Evolutionary conservation across 2,888 invertebrate genomes (phyloP).

Genomic region (Drosophila borealis): DNA sequence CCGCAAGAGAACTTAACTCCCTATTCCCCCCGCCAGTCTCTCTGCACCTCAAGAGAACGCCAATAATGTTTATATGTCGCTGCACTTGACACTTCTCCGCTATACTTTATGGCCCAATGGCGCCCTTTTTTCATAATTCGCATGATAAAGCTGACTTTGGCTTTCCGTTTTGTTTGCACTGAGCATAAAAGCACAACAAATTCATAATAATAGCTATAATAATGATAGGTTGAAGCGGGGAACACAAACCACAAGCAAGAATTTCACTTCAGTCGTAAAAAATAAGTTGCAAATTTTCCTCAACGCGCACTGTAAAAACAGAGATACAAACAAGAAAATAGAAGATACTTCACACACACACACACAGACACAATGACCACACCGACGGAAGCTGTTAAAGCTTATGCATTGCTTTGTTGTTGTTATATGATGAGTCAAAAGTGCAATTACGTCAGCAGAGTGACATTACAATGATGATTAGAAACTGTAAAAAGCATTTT

Average conservation of each 20-base stretch:
- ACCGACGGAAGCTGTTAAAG: slow-evolving; percentile 66
- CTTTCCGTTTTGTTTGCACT: slow-evolving; percentile 55
- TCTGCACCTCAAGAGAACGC: slow-evolving; percentile 5
- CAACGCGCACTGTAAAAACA: slow-evolving; percentile 9
- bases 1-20: slow-evolving; percentile 40
- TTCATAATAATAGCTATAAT: slow-evolving; percentile 29
- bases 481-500: slow-evolving; percentile 61
- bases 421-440: slow-evolving; percentile 61
- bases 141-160: slow-evolving; percentile 34
- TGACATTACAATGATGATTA: slow-evolving; percentile 57
- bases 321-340: slow-evolving; percentile 19
- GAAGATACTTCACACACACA: slow-evolving; percentile 26
- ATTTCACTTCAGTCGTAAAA: slow-evolving; percentile 65
- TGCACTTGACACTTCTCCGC: slow-evolving; percentile 78
- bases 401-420: slow-evolving; percentile 45
- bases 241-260: slow-evolving; percentile 59
- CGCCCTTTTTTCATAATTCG: slow-evolving; percentile 60
- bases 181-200: slow-evolving; percentile 12
- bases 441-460: slow-evolving; percentile 70
- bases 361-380: slow-evolving; percentile 15
- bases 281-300: slow-evolving; percentile 69
- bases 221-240: slow-evolving; percentile 21
- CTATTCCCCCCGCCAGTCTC: neutral
- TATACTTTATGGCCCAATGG: slow-evolving; percentile 59
- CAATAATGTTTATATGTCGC: slow-evolving; percentile 58